Percentiles rank a stretch among this genome's conserved stretches.
These are phyloP conservation scores for Neosalanx taihuensis DNA, from an alignment of 2,797 vertebrate genomes.

Conservation along the genomic window DNA sequence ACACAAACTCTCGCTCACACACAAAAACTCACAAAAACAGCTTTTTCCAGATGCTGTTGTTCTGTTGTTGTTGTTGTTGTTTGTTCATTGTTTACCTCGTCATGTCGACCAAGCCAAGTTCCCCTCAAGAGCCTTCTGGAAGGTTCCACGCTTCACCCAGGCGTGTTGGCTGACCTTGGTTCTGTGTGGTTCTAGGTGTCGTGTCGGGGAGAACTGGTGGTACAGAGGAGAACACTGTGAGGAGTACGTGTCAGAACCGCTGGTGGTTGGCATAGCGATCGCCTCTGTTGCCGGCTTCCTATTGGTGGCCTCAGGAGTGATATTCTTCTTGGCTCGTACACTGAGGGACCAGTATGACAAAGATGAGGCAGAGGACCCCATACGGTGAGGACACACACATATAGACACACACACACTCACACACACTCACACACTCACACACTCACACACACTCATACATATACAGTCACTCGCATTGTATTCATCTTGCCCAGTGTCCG, in stretches of 20 bases:
- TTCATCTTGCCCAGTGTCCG: not conserved
- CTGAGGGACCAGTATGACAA: constrained; percentile 80
- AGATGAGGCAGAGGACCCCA: constrained; percentile 77
- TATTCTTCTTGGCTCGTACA: constrained; percentile 83
- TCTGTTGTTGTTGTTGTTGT: too few relatives aligned
- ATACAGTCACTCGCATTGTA: constrained; percentile 6
- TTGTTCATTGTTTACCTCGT: too few relatives aligned
- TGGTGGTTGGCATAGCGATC: constrained; percentile 87
- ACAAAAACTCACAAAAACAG: not conserved
- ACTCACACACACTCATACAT: constrained; percentile 5
- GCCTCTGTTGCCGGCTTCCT: constrained; percentile 84
- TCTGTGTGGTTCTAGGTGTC: constrained; percentile 73
- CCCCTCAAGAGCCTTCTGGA: too few relatives aligned
- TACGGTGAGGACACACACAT: constrained; percentile 68
- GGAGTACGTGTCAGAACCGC: constrained; percentile 88
- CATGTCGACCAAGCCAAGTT: too few relatives aligned
- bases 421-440: not conserved
- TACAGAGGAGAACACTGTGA: constrained; percentile 93
- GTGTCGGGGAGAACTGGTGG: constrained; percentile 95
- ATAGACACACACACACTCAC: not conserved
- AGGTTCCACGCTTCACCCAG: too few relatives aligned
- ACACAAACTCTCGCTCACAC: not conserved
- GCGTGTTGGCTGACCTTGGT: not conserved
- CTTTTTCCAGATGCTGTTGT: too few relatives aligned
- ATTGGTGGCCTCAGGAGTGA: constrained; percentile 73